Conservation (phyloP, 2,888 invertebrate genomes). For the Caenorhabditis angaria region DNA sequence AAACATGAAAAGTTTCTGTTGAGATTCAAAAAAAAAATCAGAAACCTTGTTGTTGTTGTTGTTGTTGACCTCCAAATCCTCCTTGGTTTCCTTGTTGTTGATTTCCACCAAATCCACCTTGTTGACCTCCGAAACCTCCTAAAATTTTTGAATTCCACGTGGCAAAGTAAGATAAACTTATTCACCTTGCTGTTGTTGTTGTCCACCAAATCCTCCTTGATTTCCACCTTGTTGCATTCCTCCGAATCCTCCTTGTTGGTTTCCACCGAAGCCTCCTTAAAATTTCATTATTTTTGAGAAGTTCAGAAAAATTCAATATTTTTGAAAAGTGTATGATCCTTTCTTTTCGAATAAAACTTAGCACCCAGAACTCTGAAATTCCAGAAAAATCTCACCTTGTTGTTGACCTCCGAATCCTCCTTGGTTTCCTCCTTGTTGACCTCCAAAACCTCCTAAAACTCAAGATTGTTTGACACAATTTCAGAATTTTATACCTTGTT, state of each 20-base stretch:
- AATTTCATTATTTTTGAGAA: no score
- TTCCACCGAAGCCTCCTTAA: background rate
- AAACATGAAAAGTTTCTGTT: no score
- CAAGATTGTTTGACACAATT: no score
- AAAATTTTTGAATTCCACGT: background rate
- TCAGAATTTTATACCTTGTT: background rate
- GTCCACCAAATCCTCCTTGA: conserved; percentile 20
- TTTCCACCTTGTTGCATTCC: background rate
- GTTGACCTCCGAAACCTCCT: conserved; percentile 17
- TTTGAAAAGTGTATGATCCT: no score
- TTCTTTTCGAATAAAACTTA: no score
- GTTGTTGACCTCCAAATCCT: conserved; percentile 18
- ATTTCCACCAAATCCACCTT: background rate
- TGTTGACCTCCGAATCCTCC: conserved; percentile 12
- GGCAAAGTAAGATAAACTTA: no score
- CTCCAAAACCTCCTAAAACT: background rate
- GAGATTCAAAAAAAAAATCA: conserved; percentile 9
- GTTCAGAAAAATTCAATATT: no score
- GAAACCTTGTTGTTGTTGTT: background rate
- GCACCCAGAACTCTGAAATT: no score
- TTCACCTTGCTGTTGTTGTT: no score
- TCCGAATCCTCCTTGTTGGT: conserved; percentile 12
- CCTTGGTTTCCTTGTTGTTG: conserved; percentile 3
- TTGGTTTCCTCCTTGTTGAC: conserved; percentile 8
- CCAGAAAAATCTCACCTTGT: no score